Base-by-base conservation (phyloP, 2,113 vertebrate genomes). In the Coturnix japonica region DNA sequence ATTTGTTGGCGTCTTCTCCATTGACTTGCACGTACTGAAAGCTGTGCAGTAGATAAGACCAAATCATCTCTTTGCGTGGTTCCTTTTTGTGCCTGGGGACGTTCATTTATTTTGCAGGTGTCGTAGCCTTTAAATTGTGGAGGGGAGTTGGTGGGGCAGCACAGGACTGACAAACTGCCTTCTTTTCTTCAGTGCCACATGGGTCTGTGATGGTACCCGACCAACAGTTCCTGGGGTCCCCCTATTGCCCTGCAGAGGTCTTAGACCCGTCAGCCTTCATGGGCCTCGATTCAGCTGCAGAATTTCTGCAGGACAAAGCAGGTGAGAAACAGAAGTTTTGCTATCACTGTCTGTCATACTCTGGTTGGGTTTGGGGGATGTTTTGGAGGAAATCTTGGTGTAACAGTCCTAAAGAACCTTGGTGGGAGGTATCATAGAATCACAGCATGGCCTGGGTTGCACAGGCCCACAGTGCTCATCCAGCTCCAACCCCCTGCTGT, bases 191-290 rank as follows among this genome's bases (percentile, higher is more conserved):
- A 96, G 95, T 80, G 19, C 95, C 87, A 2, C 93, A 69, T 13
- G 86, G 72, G 47, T 8, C 94, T 21, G 7, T 94, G 66, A 41
- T 86, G 83, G 76, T 59, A 17, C 92, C 94, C 81, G 95, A 94
- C 6, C 95, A 87, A 2, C 95, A 94, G 70, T 92, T 96, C 63
- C 4, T 96, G 43, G 94, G 87, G 30, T 31, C 92, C 13, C 28
- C 91, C 5, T 81, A 89, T 12, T 84, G 94, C 30, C 71, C 95
- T 66, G 94, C 93, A 65, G 89, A 91, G n/a, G 84, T 74, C 66
- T 73, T 96, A 13, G 77, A 93, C 25, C 88, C 85, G 0, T 90
- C 96, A 43, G 81, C 92, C 73, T 95, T 97, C 61, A 13, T 88
- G 0, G 91, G 90, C n/a, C 73, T 93, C 11, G 95, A 94, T 13